Evolutionary conservation across 1,140 invertebrate genomes (phyloP).

Genomic region (Streblospio benedicti): DNA sequence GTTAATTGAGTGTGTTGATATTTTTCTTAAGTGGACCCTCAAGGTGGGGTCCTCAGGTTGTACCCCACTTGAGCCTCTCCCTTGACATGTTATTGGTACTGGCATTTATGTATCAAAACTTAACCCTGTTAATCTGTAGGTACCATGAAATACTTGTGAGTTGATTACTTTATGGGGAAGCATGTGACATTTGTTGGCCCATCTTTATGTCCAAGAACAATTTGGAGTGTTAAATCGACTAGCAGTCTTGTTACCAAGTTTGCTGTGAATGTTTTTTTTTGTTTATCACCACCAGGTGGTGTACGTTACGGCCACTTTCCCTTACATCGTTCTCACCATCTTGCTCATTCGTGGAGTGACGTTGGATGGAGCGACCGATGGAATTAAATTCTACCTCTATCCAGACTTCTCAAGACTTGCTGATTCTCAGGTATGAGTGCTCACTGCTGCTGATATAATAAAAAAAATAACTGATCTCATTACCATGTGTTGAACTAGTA

Average conservation of each 20-base stretch:
- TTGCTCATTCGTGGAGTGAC: conserved; percentile 1
- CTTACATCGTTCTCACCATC: not conserved
- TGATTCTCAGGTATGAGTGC: too few relatives aligned
- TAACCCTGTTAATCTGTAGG: too few relatives aligned
- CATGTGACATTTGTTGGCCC: not conserved
- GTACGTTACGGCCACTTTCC: conserved; percentile 4
- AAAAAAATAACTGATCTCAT: not conserved
- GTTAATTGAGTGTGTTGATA: too few relatives aligned
- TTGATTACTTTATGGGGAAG: too few relatives aligned
- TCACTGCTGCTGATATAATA: too few relatives aligned
- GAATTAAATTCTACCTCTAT: conserved; percentile 9
- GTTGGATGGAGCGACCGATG: conserved; percentile 4
- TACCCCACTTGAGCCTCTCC: too few relatives aligned
- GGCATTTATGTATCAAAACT: too few relatives aligned
- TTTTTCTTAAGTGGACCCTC: too few relatives aligned
- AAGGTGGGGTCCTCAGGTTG: too few relatives aligned
- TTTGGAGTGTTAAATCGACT: not conserved
- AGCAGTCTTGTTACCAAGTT: not conserved
- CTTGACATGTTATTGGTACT: too few relatives aligned
- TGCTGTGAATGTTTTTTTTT: not conserved
- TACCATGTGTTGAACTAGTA: not conserved
- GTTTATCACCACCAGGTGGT: not conserved
- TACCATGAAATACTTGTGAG: too few relatives aligned
- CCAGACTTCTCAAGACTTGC: too few relatives aligned
- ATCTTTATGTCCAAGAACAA: not conserved